Base-by-base conservation (phyloP, 1,140 invertebrate genomes). In the Notospermus geniculatus region DNA sequence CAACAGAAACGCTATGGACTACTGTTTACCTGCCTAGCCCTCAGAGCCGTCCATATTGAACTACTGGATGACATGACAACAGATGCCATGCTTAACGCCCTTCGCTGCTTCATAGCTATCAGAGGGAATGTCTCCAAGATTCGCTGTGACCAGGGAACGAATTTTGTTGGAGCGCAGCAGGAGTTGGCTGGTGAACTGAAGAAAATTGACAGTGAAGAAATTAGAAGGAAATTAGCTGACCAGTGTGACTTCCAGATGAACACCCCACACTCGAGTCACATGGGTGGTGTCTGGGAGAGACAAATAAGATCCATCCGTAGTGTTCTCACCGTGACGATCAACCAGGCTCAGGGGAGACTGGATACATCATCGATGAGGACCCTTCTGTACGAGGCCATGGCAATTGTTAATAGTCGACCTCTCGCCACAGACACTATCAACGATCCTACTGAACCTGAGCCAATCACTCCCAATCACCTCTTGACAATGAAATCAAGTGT, bases 141-240 rank as follows among this genome's bases (percentile, higher is more conserved):
- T 82, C 59, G 39, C 11, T 54, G 30, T 4, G 46, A 60, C 29
- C 55, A 60, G 15, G 59, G 59, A 5, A 60, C 50, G 17, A 60
- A 60, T 30, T 60, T 60, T 27, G 30, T 29, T 2, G 50, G 50
- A n/a, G 59, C 17, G 32, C 19, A 39, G 9, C 1, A 2, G 2
- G 28, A 56, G 27, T 9, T 43, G 39, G 11, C 11, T 19, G 11
- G 19, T 43, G 39, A 11, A 19, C 11, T 43, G 11, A 19, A 43
- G 19, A 43, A 19, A 11, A 13, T 11, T 11, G 19, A 43, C 39
- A 11, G 19, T 11, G 39, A 43, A 43, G 19, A 43, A 43, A 43
- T 43, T 43, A 11, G 39, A 43, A 43, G 11, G 11, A 11, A 13
- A 19, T 19, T 19, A 13, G 39, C 39, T 19, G 39, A 43, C 39